Base-by-base conservation (phyloP, 2,888 invertebrate genomes). In the Macrostomum cliftonense region DNA sequence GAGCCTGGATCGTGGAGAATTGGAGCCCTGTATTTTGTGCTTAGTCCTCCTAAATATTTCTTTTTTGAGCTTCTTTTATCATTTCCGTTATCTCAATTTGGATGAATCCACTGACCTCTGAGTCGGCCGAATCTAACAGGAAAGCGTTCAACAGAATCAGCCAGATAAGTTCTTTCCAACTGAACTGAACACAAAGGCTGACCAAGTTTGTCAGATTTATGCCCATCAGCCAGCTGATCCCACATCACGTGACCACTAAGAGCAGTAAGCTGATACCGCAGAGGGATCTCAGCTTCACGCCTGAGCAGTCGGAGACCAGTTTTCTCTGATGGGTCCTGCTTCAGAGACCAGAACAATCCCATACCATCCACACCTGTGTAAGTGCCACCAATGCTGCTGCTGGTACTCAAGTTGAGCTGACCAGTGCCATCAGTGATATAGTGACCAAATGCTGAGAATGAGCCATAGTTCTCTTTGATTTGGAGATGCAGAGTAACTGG, bases 341-440 rank as follows among this genome's bases (percentile, higher is more conserved):
- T 49, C 58, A 61, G 54, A 42, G 59, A 59, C 61, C 61, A 63
- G 45, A 63, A 54, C 17, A 63, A 47, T 1, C 61, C 63, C 60
- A 61, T 59, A 12, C 57, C 48, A 9, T 61, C 61, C 9, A 60
- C 56, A 47, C 61, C 63, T 58, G 53, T 14, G 45, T 55, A 55
- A 7, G 49, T 52, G 19, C 56, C 56, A 9, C 51, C 52, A 12
- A 51, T 7, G 1, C 51, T 47, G 28, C 28, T 7, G 28, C 28
- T 28, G 28, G 28, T 7, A 9, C 9, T 9, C 28, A 28, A 28
- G 28, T 28, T 28, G 9, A 28, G 28, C 28, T 9, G 4, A 13
- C 56, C 56, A 5, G 19, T 9, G 12, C 21, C 12, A 39, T 56
- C 49, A 7, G 19, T 47, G 20, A 21, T 13, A 36, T 47, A 56